These are phyloP conservation scores for Corydoras sp. DNA, from an alignment of 2,113 vertebrate genomes.

Conservation along the genomic window DNA sequence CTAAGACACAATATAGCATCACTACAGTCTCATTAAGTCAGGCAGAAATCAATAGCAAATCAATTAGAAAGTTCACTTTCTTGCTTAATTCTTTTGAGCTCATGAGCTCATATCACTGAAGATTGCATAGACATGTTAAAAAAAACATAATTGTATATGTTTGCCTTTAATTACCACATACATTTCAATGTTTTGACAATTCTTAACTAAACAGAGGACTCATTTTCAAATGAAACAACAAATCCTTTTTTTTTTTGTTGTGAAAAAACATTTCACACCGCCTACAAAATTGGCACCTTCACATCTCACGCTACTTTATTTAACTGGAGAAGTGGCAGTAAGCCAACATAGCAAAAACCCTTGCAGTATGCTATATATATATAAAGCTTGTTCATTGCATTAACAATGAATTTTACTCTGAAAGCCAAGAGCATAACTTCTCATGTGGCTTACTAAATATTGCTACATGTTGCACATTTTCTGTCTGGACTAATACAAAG, in stretches of 20 bases:
- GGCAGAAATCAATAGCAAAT: too few species aligned
- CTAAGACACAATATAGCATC: too few species aligned
- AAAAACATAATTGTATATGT: too few species aligned
- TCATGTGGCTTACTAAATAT: conserved; percentile 28
- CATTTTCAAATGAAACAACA: background rate
- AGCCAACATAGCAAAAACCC: conserved; percentile 4
- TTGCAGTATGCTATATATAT: conserved; percentile 21
- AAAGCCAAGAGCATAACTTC: conserved; percentile 21
- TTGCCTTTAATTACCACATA: background rate
- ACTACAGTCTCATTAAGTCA: too few species aligned
- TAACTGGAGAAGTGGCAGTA: conserved; percentile 24
- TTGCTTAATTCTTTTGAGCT: too few species aligned
- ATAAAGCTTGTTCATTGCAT: conserved; percentile 17
- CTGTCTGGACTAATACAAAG: conserved; percentile 23
- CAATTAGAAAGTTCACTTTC: too few species aligned
- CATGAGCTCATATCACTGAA: too few species aligned
- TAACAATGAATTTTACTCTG: conserved; percentile 12
- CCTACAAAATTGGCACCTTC: conserved; percentile 19
- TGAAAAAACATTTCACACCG: conserved; percentile 30
- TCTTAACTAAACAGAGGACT: background rate
- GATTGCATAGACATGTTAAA: too few species aligned
- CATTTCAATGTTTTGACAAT: background rate
- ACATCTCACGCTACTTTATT: conserved; percentile 25
- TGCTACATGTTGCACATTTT: conserved; percentile 13
- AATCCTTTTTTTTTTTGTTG: background rate